Conservation (phyloP, 1,140 invertebrate species). For the Pogonomyrmex californicus region DNA sequence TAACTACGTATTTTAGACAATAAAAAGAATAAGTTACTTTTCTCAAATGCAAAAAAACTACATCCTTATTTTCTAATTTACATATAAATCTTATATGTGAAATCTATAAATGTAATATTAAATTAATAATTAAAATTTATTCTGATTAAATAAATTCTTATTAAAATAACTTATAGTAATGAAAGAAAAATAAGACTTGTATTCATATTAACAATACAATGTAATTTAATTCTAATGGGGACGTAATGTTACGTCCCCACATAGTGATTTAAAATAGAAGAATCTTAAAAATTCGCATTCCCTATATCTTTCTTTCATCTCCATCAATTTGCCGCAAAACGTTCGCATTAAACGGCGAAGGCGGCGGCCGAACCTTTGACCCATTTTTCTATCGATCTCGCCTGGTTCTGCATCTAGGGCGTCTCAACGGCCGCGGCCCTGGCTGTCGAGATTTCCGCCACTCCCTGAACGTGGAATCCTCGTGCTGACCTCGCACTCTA, state of each 20-base stretch:
- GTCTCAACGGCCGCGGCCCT: constrained; percentile 56
- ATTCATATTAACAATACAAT: neutral
- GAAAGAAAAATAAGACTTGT: neutral
- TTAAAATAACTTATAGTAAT: neutral
- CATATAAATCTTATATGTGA: neutral
- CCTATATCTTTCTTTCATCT: neutral
- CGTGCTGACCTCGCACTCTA: constrained; percentile 34
- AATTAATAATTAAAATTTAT: neutral
- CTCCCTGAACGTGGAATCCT: constrained; percentile 43
- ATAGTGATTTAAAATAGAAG: neutral
- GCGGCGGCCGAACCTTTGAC: constrained; percentile 80
- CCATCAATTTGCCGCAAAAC: constrained; percentile 1
- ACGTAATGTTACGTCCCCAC: neutral
- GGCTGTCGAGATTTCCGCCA: constrained; percentile 62
- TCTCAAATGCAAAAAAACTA: neutral
- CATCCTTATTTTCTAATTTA: neutral
- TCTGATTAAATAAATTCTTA: neutral
- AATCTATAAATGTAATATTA: no score
- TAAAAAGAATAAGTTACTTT: neutral
- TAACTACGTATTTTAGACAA: neutral
- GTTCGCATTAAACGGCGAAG: constrained; percentile 31
- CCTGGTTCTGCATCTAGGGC: constrained; percentile 75
- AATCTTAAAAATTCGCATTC: neutral
- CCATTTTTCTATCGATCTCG: constrained; percentile 85
- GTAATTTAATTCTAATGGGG: neutral